phyloP scores from a whole-genome alignment of 92 coral and sea anemone species.

The Ricordea florida region DNA sequence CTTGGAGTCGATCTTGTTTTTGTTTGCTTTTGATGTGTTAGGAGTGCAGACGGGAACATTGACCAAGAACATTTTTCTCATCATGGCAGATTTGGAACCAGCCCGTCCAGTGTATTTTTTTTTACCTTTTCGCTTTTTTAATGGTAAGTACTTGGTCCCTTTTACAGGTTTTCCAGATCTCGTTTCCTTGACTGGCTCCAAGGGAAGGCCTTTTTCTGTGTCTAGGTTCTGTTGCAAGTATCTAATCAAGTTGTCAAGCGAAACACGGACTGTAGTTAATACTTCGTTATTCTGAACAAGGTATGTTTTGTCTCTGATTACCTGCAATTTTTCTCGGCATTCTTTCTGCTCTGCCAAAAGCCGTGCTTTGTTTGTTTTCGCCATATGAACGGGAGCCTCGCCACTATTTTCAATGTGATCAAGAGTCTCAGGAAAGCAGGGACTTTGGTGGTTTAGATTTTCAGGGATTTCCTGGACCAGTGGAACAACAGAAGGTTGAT shows the following conservation, averaged over 20 bases:
- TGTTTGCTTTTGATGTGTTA: not conserved
- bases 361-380: not conserved
- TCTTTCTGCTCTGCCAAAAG: not conserved
- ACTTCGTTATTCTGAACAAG: constrained; percentile 13
- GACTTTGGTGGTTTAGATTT: constrained; percentile 6
- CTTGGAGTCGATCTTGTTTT: not conserved
- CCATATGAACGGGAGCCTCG: not conserved
- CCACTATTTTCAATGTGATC: not conserved
- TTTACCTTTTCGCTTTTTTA: not conserved
- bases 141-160: not conserved
- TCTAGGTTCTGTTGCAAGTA: constrained; percentile 3
- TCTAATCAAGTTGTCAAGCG: constrained; percentile 10
- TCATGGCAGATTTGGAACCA: not conserved
- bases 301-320: constrained; percentile 31
- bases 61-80: not conserved
- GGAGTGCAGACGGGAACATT: not conserved
- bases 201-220: constrained; percentile 5
- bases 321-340: constrained; percentile 28
- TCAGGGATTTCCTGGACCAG: not conserved
- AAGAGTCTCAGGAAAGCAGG: not conserved
- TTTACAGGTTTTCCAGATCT: not conserved
- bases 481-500: not conserved
- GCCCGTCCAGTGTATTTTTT: not conserved
- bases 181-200: not conserved
- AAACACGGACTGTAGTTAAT: constrained; percentile 2